Base-by-base conservation (phyloP, 2,113 vertebrate genomes). In the Ictidomys tridecemlineatus region DNA sequence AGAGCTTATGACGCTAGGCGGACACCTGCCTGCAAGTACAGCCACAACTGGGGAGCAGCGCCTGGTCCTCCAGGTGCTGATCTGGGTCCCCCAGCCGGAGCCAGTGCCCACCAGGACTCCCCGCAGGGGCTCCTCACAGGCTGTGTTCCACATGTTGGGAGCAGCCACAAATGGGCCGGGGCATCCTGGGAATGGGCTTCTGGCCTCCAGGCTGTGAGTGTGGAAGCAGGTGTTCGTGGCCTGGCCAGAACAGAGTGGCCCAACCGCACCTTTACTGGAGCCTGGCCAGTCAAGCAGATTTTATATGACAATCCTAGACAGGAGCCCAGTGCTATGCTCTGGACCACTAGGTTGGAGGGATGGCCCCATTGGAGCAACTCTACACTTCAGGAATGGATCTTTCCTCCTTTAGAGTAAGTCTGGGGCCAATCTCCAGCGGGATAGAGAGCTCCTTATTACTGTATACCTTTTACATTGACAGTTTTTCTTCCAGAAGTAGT, bases 401-500 rank as follows among this genome's bases (percentile, higher is more conserved):
- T 83, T 16, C 8, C 5, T 86, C 39, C n/a, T 58, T 74, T 58
- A 85, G 39, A 89, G 30, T 83, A 67, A 48, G 13, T 8, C 13
- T 63, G 24, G 8, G 12, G 20, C 70, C 91, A 30, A 34, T 77
- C 39, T 84, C 11, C 63, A 56, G 2, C 26, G 14, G 10, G 34
- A 32, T 39, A 12, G 63, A 91, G 58, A 37, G 5, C n/a, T 69
- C 22, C n/a, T 87, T 86, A 58, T 74, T 69, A 83, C 28, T 14
- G 2, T 30, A n/a, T 58, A 61, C 24, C 45, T 93, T 88, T 61
- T 82, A 45, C 85, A 39, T 34, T 48, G 89, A 70, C 16, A 45
- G 2, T 67, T 97, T 85, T 94, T 85, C 82, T 94, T 94, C 78
- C 85, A 78, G 78, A 93, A 92, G 78, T 89, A 72, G 18, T 91